Conservation (phyloP, 2,113 vertebrate species). For the Melanerpes aurifrons region DNA sequence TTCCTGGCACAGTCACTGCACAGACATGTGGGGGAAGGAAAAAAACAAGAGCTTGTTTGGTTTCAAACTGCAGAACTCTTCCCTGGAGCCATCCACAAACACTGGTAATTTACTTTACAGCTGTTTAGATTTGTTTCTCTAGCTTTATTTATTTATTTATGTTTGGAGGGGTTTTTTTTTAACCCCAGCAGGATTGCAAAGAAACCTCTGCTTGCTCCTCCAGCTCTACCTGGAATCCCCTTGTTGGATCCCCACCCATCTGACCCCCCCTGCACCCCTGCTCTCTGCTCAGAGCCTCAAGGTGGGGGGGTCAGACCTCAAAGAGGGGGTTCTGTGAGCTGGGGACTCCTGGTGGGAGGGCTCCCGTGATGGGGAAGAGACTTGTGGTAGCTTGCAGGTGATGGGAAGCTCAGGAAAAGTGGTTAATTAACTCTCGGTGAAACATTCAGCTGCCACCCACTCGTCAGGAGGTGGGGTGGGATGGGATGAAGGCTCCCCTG, state of each 20-base stretch:
- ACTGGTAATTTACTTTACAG: slow-evolving; percentile 68
- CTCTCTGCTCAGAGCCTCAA: not conserved
- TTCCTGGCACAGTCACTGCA: fast-evolving
- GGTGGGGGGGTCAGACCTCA: not conserved
- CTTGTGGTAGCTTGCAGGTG: not conserved
- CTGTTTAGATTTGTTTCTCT: slow-evolving; percentile 66
- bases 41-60: slow-evolving; percentile 23
- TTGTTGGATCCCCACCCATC: not conserved
- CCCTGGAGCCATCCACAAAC: slow-evolving; percentile 64
- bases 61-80: slow-evolving; percentile 57
- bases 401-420: not conserved
- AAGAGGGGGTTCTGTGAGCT: not conserved
- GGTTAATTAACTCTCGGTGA: not conserved
- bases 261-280: too few relatives aligned
- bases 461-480: not conserved
- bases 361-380: not conserved
- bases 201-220: slow-evolving; percentile 35
- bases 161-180: not conserved
- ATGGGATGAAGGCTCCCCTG: not conserved
- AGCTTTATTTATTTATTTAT: not conserved
- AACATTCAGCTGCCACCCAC: not conserved
- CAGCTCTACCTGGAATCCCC: not conserved
- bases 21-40: not conserved
- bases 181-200: slow-evolving; percentile 45
- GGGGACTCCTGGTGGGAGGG: not conserved